Conservation (phyloP, 2,888 invertebrate species). For the Sclerodermus sp. region DNA sequence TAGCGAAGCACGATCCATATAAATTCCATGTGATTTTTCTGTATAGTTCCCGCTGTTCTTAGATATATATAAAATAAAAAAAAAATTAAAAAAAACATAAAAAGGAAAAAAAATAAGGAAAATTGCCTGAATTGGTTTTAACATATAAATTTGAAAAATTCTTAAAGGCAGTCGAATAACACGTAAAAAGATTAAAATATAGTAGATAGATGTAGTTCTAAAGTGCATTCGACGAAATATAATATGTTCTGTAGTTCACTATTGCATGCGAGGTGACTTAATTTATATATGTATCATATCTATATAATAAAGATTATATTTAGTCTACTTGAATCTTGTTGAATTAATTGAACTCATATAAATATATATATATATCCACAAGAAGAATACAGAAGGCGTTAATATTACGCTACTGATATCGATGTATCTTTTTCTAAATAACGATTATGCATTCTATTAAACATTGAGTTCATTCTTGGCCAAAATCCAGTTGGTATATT, state of each 20-base stretch:
- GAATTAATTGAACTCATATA: too few species aligned
- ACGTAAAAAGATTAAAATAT: not conserved
- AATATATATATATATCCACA: too few species aligned
- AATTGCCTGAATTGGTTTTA: not conserved
- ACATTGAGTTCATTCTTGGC: not conserved
- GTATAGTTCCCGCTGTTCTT: too few species aligned
- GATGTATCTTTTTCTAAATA: not conserved
- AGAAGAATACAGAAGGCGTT: too few species aligned
- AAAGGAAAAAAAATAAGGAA: not conserved
- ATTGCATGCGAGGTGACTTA: conserved; percentile 44
- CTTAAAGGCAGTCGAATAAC: too few species aligned
- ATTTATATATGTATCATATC: conserved; percentile 49
- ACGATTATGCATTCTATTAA: not conserved
- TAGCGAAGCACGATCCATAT: too few species aligned
- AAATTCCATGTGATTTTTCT: too few species aligned
- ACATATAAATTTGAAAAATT: too few species aligned
- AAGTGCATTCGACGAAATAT: conserved; percentile 24
- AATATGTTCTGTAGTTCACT: conserved; percentile 31
- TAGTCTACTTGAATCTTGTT: conserved; percentile 27
- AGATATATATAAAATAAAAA: not conserved
- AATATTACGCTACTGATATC: not conserved
- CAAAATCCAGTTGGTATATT: not conserved
- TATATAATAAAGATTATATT: conserved; percentile 48
- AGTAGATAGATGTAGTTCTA: conserved; percentile 7
- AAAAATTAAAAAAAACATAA: too few species aligned